phyloP scores from a whole-genome alignment of 2,888 invertebrate genomes.

The Agelastica alni region DNA sequence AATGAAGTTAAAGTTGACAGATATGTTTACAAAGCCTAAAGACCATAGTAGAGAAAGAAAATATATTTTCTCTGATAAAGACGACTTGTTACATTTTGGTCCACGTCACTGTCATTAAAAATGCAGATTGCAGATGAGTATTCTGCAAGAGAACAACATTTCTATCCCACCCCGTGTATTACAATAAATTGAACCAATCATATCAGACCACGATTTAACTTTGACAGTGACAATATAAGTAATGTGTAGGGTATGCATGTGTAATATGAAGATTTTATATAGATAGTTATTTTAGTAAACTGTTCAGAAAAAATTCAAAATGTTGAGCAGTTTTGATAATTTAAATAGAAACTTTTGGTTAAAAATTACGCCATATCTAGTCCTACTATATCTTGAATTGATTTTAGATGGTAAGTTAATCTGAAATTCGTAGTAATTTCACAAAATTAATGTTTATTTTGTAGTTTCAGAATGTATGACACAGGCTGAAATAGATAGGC shows the following conservation, averaged over 20 bases:
- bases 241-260: conserved; percentile 31
- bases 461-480: conserved; percentile 72
- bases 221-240: conserved; percentile 29
- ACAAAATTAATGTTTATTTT: conserved; percentile 39
- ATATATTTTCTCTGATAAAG: too few relatives aligned
- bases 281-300: conserved; percentile 4
- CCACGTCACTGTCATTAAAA: too few relatives aligned
- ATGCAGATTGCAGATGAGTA: too few relatives aligned
- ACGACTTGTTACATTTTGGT: too few relatives aligned
- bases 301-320: conserved; percentile 45
- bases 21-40: too few relatives aligned
- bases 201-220: conserved; percentile 56
- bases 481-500: conserved; percentile 84
- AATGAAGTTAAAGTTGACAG: too few relatives aligned
- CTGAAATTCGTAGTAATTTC: conserved; percentile 20
- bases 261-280: conserved; percentile 25
- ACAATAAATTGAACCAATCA: conserved; percentile 59
- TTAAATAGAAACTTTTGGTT: conserved; percentile 59
- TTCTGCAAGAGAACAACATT: too few relatives aligned
- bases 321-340: conserved; percentile 62
- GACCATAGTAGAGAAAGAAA: too few relatives aligned
- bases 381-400: conserved; percentile 69
- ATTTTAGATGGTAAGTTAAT: conserved; percentile 68
- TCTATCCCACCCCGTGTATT: too few relatives aligned
- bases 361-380: conserved; percentile 69